Percentiles rank a stretch among this genome's conserved stretches.
Evolutionary conservation across 2,888 invertebrate genomes (phyloP).

Genomic region (Diadromus collaris): DNA sequence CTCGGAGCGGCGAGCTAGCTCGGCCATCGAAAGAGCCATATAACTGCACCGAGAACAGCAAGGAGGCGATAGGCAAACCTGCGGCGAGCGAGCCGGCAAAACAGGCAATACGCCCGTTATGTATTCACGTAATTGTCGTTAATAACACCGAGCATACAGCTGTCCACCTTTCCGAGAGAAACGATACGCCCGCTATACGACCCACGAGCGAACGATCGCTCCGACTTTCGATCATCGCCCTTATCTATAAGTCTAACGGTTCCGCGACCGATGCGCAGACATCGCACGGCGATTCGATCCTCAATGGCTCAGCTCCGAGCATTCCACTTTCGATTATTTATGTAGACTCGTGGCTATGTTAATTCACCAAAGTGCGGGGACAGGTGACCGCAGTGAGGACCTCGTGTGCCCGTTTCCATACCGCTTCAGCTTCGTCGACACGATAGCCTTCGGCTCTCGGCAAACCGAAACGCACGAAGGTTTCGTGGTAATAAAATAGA

Average conservation of each 20-base stretch:
- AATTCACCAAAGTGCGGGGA: constrained; percentile 21
- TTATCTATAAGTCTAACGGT: constrained; percentile 17
- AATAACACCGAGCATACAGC: constrained; percentile 56
- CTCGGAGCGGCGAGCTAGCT: constrained; percentile 36
- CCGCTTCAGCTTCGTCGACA: neutral
- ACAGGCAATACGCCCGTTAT: constrained; percentile 52
- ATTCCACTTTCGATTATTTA: constrained; percentile 28
- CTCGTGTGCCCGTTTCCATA: neutral
- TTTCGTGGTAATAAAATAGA: neutral
- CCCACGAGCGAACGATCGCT: constrained; percentile 37
- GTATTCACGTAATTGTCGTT: constrained; percentile 61
- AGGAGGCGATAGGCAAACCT: constrained; percentile 34
- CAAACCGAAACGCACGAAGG: neutral
- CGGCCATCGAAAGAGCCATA: constrained; percentile 39
- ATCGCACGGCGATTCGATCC: neutral
- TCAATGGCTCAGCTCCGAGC: neutral
- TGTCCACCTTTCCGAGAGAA: constrained; percentile 59
- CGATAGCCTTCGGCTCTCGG: neutral
- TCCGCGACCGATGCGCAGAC: neutral
- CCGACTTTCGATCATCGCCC: constrained; percentile 38
- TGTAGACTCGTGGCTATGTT: constrained; percentile 12
- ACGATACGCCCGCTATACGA: constrained; percentile 43
- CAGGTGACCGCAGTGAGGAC: neutral
- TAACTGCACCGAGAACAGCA: constrained; percentile 25
- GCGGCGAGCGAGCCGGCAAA: constrained; percentile 23